Percentiles rank a stretch among this genome's conserved stretches.
Conservation (phyloP, 1,140 invertebrate species). For the Caligus rogercresseyi region DNA sequence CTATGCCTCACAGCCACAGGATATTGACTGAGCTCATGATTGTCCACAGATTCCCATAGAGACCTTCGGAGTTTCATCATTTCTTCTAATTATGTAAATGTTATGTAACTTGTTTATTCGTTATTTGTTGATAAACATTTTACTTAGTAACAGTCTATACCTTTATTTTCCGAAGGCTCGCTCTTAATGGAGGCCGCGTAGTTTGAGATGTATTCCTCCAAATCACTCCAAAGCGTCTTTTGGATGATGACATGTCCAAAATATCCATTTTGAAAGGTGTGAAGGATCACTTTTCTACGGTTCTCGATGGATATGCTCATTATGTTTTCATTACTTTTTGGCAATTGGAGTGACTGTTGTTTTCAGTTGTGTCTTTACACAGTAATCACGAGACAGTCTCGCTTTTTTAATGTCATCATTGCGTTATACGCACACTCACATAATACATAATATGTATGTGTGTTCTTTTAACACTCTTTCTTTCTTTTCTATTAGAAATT, state of each 20-base stretch:
- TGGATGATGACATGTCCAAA: constrained; percentile 3
- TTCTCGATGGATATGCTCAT: constrained; percentile 9
- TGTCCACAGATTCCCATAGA: neutral
- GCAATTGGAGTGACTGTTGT: neutral
- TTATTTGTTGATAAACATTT: neutral
- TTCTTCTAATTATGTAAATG: too few relatives aligned
- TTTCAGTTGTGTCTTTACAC: neutral
- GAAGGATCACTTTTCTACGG: neutral
- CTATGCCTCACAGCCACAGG: neutral
- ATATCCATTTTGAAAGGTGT: neutral
- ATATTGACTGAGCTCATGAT: neutral
- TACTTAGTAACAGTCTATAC: neutral
- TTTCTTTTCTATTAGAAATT: constrained; percentile 3
- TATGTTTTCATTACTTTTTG: neutral
- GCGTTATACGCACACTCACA: neutral
- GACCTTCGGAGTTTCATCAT: neutral
- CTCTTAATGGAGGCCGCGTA: neutral
- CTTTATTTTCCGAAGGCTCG: neutral
- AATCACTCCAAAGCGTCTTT: constrained; percentile 2
- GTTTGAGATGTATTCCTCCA: constrained; percentile 3
- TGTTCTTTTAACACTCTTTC: neutral
- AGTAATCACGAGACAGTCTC: neutral
- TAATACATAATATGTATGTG: neutral
- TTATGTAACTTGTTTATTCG: too few relatives aligned
- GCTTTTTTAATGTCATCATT: neutral